phyloP scores from a whole-genome alignment of 2,888 invertebrate species.

The Cheilosia vernalis region DNA sequence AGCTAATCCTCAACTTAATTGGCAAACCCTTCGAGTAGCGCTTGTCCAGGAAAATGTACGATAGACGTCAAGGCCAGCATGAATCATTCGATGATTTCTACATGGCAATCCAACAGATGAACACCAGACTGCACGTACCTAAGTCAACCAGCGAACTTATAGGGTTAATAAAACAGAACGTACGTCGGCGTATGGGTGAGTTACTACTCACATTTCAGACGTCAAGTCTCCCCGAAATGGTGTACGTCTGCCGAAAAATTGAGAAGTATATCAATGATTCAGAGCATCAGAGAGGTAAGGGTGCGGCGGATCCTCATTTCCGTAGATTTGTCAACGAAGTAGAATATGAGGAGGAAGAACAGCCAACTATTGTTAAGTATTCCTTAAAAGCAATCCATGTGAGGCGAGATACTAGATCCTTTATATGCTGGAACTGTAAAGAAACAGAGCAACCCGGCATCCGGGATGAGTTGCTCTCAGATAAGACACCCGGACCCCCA shows the following conservation, averaged over 20 bases:
- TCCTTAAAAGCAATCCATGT: neutral
- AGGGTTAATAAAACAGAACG: constrained; percentile 15
- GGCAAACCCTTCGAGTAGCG: neutral
- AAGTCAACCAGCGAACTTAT: neutral
- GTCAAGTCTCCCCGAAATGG: constrained; percentile 36
- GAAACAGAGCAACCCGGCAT: neutral
- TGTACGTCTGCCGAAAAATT: neutral
- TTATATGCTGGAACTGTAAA: no score
- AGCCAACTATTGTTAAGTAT: neutral
- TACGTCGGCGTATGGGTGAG: constrained; percentile 26
- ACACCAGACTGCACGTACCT: neutral
- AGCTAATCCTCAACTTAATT: neutral
- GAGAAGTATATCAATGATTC: neutral
- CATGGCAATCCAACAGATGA: neutral
- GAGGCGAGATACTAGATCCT: neutral
- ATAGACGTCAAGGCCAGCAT: neutral
- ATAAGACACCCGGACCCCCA: neutral
- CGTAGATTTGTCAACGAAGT: no score
- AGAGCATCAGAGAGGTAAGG: no score
- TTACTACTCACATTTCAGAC: constrained; percentile 31
- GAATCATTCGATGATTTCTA: constrained; percentile 6
- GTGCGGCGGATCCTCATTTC: no score
- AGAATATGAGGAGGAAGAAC: no score
- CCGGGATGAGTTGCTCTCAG: neutral
- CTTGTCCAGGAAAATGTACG: neutral